Conservation (phyloP, 1,140 invertebrate species). For the Polypedilum vanderplanki region DNA sequence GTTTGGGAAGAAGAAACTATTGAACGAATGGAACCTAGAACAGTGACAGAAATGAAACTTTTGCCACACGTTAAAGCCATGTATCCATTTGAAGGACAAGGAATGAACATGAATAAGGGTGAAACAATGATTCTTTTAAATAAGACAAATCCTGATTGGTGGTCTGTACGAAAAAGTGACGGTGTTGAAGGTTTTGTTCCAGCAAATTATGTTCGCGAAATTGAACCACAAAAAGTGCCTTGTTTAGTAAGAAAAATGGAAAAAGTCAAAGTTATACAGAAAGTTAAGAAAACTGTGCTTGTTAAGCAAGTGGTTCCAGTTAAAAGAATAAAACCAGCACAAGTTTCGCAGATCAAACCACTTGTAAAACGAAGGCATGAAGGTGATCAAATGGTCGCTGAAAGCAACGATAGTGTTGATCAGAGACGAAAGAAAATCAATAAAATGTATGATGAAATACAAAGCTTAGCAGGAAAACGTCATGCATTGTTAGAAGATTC, state of each 20-base stretch:
- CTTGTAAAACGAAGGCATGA: conserved; percentile 44
- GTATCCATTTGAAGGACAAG: conserved; percentile 88
- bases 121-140: conserved; percentile 89
- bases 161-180: conserved; percentile 88
- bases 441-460: conserved; percentile 70
- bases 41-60: conserved; percentile 75
- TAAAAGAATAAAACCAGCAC: conserved; percentile 50
- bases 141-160: conserved; percentile 97
- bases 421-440: conserved; percentile 75
- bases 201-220: conserved; percentile 91
- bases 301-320: conserved; percentile 77
- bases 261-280: conserved; percentile 72
- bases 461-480: conserved; percentile 69
- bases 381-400: conserved; percentile 39
- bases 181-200: conserved; percentile 94
- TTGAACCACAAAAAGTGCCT: conserved; percentile 75
- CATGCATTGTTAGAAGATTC: conserved; percentile 83
- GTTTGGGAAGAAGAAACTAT: conserved; percentile 86
- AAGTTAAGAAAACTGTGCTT: conserved; percentile 84
- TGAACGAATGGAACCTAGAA: conserved; percentile 74
- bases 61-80: conserved; percentile 74
- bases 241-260: conserved; percentile 75
- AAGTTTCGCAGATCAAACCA: conserved; percentile 42
- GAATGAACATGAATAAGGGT: conserved; percentile 87
- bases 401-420: conserved; percentile 67